phyloP scores from a whole-genome alignment of 2,113 vertebrate genomes.

The Xenus cinereus region DNA sequence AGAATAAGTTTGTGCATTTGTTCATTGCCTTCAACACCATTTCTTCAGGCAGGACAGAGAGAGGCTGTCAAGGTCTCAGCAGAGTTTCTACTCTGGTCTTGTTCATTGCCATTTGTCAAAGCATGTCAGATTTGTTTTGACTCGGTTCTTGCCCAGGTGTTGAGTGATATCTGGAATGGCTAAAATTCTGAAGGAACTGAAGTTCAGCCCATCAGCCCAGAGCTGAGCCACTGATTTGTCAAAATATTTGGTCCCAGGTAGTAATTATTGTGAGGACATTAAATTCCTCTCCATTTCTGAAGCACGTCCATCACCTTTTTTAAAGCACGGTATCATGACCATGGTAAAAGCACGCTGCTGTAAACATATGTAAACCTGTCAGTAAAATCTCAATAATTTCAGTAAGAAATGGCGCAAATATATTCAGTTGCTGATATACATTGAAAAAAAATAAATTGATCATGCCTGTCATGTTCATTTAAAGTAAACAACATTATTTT shows the following conservation, averaged over 20 bases:
- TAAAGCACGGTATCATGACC: rapidly evolving
- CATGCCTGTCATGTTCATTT: background rate
- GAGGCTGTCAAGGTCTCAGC: background rate
- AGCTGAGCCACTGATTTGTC: background rate
- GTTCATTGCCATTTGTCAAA: background rate
- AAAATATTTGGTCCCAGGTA: background rate
- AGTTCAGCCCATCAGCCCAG: background rate
- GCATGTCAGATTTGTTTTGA: background rate
- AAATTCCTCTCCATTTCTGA: background rate
- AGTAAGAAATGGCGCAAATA: background rate
- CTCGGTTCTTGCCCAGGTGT: background rate
- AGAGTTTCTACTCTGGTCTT: background rate
- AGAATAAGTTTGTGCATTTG: background rate
- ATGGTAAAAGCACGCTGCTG: background rate
- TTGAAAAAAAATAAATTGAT: background rate
- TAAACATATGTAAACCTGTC: background rate
- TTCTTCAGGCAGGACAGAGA: background rate
- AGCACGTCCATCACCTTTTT: background rate
- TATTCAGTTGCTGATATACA: background rate
- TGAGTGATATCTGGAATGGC: background rate
- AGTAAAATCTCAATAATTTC: background rate
- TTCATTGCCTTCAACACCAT: background rate
- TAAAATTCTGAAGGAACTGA: background rate
- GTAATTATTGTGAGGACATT: background rate
- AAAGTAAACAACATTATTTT: rapidly evolving